Evolutionary conservation across 2,888 invertebrate species (phyloP).

Genomic region (Bunonema sp.): DNA sequence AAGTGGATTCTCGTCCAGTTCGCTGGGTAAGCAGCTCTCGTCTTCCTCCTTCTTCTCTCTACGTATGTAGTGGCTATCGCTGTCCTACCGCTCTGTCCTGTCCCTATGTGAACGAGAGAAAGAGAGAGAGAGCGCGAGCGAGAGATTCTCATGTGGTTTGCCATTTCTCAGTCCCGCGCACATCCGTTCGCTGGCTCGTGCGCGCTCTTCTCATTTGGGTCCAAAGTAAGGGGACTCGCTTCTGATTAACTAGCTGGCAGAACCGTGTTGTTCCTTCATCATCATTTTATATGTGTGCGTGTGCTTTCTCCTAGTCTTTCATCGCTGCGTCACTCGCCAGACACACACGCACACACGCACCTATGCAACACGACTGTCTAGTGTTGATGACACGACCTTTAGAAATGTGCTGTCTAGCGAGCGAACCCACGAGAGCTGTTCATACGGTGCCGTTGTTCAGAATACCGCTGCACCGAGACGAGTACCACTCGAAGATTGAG

Average conservation of each 20-base stretch:
- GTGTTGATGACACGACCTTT: no score
- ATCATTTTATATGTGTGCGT: no score
- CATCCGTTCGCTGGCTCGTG: conserved; percentile 23
- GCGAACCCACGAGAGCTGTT: no score
- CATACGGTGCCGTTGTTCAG: no score
- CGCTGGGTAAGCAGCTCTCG: conserved; percentile 24
- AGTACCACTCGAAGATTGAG: conserved; percentile 33
- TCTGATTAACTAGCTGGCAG: background rate
- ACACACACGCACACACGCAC: no score
- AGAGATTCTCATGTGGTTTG: background rate
- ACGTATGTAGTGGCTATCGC: background rate
- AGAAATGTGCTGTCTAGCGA: no score
- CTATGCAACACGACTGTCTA: no score
- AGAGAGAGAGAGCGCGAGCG: no score
- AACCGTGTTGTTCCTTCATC: background rate
- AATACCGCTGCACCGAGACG: conserved; percentile 31
- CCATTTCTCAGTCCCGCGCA: background rate
- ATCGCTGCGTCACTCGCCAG: no score
- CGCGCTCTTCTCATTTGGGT: conserved; percentile 35
- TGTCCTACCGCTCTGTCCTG: background rate
- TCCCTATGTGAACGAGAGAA: no score
- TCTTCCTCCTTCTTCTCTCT: background rate
- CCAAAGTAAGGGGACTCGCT: conserved; percentile 35
- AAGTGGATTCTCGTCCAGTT: conserved; percentile 43
- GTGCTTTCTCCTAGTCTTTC: no score